phyloP scores from a whole-genome alignment of 1,140 invertebrate species.

The Calycopis cecrops region DNA sequence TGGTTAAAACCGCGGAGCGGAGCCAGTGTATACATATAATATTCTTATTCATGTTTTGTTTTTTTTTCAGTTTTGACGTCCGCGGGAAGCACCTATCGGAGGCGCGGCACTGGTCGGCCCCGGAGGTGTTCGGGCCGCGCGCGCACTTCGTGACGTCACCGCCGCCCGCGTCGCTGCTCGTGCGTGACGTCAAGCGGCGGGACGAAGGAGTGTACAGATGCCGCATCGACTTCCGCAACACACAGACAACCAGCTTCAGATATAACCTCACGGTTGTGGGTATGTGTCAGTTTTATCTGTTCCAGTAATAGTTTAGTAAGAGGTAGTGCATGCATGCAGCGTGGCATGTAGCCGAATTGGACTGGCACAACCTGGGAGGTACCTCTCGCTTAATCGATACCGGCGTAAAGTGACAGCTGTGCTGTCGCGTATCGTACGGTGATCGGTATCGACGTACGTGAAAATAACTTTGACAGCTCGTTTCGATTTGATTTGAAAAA shows the following conservation, averaged over 20 bases:
- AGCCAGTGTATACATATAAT: too few relatives aligned
- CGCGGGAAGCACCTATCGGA: constrained; percentile 83
- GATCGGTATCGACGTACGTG: too few relatives aligned
- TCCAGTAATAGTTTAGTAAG: too few relatives aligned
- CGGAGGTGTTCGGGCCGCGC: constrained; percentile 85
- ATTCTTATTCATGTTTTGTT: constrained; percentile 18
- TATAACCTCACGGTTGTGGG: constrained; percentile 93
- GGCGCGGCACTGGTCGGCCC: constrained; percentile 85
- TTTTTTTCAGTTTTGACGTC: constrained; percentile 84
- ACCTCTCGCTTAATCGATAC: too few relatives aligned
- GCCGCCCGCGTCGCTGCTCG: constrained; percentile 81
- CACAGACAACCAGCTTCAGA: constrained; percentile 89
- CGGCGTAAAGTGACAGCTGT: too few relatives aligned
- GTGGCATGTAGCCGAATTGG: too few relatives aligned
- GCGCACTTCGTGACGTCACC: constrained; percentile 85
- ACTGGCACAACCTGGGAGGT: too few relatives aligned
- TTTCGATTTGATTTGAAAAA: too few relatives aligned
- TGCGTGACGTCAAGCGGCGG: constrained; percentile 86
- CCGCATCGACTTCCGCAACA: constrained; percentile 90
- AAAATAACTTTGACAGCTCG: too few relatives aligned
- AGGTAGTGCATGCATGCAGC: too few relatives aligned
- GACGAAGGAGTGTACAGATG: constrained; percentile 93
- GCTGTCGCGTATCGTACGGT: too few relatives aligned
- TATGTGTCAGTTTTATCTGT: constrained; percentile 69
- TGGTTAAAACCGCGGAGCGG: too few relatives aligned